phyloP scores from a whole-genome alignment of 2,888 invertebrate species.

The Chaetoderma sp. region DNA sequence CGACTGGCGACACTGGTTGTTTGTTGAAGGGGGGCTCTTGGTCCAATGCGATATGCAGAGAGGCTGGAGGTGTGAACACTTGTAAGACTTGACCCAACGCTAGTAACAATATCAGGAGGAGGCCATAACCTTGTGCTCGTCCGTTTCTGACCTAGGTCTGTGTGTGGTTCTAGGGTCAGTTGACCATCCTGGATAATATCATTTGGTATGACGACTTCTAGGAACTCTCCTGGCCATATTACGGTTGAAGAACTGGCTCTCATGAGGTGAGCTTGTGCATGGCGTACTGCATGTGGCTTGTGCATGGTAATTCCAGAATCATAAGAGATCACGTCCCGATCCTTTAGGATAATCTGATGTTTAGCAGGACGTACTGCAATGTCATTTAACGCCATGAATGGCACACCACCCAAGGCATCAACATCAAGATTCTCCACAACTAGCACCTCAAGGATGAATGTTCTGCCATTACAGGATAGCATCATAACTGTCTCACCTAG shows the following conservation, averaged over 20 bases:
- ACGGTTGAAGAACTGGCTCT: constrained; percentile 13
- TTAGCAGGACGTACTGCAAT: constrained; percentile 35
- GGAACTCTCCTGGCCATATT: constrained; percentile 32
- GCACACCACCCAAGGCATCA: constrained; percentile 36
- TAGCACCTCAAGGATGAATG: constrained; percentile 29
- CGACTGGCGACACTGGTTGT: constrained; percentile 16
- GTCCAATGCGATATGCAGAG: constrained; percentile 14
- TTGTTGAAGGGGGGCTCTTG: constrained; percentile 29
- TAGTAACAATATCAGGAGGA: constrained; percentile 17
- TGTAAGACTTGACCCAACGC: constrained; percentile 20
- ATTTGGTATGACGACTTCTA: constrained; percentile 26
- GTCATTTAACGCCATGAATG: constrained; percentile 41
- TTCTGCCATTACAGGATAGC: neutral
- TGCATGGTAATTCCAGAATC: neutral
- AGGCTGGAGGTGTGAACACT: constrained; percentile 22
- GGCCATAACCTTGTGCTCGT: constrained; percentile 12
- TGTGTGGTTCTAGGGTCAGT: constrained; percentile 13
- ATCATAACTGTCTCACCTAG: constrained; percentile 17
- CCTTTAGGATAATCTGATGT: constrained; percentile 25
- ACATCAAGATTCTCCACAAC: constrained; percentile 36
- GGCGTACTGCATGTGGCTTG: neutral
- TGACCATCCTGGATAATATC: constrained; percentile 10
- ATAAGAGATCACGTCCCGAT: constrained; percentile 10
- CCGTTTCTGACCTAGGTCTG: neutral
- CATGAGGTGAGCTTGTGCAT: constrained; percentile 22